Percentiles rank a stretch among this genome's conserved stretches.
Conservation (phyloP, 2,797 vertebrate species). For the Hyperoplus immaculatus region DNA sequence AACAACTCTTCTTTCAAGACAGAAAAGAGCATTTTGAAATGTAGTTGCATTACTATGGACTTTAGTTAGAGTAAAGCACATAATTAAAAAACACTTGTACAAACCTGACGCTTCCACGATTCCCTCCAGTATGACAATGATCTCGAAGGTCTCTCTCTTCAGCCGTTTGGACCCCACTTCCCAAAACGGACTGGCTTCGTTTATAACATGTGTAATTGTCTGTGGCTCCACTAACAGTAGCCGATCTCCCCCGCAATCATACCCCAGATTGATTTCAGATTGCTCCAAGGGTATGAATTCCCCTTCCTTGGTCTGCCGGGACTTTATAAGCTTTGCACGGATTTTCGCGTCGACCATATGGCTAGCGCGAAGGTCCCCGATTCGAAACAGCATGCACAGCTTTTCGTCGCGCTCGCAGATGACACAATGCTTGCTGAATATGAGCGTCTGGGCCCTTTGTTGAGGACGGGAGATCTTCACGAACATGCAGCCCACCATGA, state of each 20-base stretch:
- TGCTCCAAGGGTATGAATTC: slow-evolving; percentile 91
- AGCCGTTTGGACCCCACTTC: slow-evolving; percentile 81
- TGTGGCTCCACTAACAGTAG: slow-evolving; percentile 90
- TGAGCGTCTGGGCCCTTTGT: slow-evolving; percentile 89
- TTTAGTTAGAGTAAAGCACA: neutral
- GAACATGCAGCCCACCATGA: slow-evolving; percentile 93
- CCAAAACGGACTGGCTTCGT: slow-evolving; percentile 87
- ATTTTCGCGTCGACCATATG: slow-evolving; percentile 92
- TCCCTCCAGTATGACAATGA: slow-evolving; percentile 89
- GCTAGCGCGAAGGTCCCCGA: slow-evolving; percentile 88
- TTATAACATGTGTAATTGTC: slow-evolving; percentile 88
- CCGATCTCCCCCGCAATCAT: slow-evolving; percentile 86
- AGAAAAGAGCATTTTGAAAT: neutral
- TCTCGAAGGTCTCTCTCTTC: slow-evolving; percentile 85
- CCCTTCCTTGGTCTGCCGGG: slow-evolving; percentile 87
- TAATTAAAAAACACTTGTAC: slow-evolving; percentile 15
- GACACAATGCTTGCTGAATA: slow-evolving; percentile 89
- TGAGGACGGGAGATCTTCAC: slow-evolving; percentile 91
- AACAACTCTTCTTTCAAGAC: neutral
- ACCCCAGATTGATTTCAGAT: slow-evolving; percentile 89
- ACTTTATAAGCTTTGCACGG: slow-evolving; percentile 89
- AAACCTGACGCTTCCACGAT: slow-evolving; percentile 89
- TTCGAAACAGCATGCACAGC: slow-evolving; percentile 88
- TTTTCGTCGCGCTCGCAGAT: slow-evolving; percentile 84
- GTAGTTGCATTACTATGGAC: neutral